Percentiles rank a stretch among this genome's conserved stretches.
Evolutionary conservation across 2,797 vertebrate species (phyloP).

Genomic region (Danionella dracula): DNA sequence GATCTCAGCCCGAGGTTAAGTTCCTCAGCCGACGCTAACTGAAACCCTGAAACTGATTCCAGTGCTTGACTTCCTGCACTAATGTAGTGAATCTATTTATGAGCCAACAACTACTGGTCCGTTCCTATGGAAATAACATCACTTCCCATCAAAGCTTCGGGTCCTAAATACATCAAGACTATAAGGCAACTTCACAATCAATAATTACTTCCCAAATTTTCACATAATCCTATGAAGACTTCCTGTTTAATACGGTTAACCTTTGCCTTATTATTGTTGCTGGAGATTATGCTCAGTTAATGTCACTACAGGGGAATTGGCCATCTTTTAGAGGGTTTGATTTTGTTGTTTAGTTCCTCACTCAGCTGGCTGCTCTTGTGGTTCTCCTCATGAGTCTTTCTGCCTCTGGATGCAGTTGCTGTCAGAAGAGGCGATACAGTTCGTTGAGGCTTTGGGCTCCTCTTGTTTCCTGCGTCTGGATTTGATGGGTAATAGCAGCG

Average conservation of each 20-base stretch:
- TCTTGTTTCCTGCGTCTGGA: conserved; percentile 65
- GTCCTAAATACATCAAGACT: conserved; percentile 72
- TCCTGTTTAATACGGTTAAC: background rate
- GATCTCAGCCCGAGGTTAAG: conserved; percentile 48
- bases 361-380: conserved; percentile 37
- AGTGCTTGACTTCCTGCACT: conserved; percentile 26
- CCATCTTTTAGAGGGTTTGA: conserved; percentile 47
- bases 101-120: conserved; percentile 19
- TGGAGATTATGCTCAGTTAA: background rate
- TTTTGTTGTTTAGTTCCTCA: conserved; percentile 40
- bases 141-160: conserved; percentile 10
- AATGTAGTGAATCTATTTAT: conserved; percentile 12
- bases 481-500: conserved; percentile 78
- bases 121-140: background rate
- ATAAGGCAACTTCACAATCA: conserved; percentile 87
- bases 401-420: conserved; percentile 83
- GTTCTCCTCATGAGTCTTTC: conserved; percentile 72
- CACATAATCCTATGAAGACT: conserved; percentile 36
- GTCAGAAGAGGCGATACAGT: conserved; percentile 74
- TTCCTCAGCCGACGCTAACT: conserved; percentile 58
- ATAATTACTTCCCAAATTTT: conserved; percentile 30
- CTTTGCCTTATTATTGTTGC: conserved; percentile 1
- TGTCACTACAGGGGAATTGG: too few relatives aligned
- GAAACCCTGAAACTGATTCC: conserved; percentile 58
- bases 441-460: conserved; percentile 49